Base-by-base conservation (phyloP, 2,797 vertebrate genomes). In the Trichosurus vulpecula region DNA sequence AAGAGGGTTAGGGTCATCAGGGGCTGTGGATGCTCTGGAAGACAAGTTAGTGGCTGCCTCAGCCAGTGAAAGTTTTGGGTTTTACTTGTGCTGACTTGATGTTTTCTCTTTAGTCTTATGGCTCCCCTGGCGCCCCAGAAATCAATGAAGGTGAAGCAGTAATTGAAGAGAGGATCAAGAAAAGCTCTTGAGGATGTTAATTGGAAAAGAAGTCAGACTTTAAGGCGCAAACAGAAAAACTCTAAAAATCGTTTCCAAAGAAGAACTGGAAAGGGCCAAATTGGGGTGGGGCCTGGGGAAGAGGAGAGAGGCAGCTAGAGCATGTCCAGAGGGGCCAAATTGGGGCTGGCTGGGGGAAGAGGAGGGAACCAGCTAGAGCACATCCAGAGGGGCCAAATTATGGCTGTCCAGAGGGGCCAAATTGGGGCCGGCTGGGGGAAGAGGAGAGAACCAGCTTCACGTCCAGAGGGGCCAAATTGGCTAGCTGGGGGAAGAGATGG, bases 211-310 rank as follows among this genome's bases (percentile, higher is more conserved):
- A 74, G n/a, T n/a, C 66, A 19, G 16, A 74, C 66, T 74, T 74
- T 19, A 41, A 81, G 74, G 11, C 2, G 74, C 74, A 81, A 81
- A 81, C 22, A 27, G 74, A 81, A 81, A 81, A 81, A 81, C 74
- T 74, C 4, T n/a, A n/a, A 66, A 47, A 10, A 41, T 53, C 6
- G 25, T 58, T 4, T 6, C 90, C 58, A 29, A 31, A n/a, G 35
- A 35, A 51, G 55, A 51, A 61, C 41, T 25, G 14, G 93, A 1
- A 81, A 0, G 8, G 12, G 51, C 8, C 22, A 61, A 25, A 89
- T 0, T 35, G 35, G 52, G 52, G 29, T 13, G 1, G 1, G 90
- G 29, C 29, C 0, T 4, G 31, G 51, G 6, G 27, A 6, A 30
- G 30, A 25, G 9, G 29, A 29, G 56, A n/a, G n/a, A n/a, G n/a